phyloP scores from a whole-genome alignment of 2,113 vertebrate species.

The Elgaria multicarinata region DNA sequence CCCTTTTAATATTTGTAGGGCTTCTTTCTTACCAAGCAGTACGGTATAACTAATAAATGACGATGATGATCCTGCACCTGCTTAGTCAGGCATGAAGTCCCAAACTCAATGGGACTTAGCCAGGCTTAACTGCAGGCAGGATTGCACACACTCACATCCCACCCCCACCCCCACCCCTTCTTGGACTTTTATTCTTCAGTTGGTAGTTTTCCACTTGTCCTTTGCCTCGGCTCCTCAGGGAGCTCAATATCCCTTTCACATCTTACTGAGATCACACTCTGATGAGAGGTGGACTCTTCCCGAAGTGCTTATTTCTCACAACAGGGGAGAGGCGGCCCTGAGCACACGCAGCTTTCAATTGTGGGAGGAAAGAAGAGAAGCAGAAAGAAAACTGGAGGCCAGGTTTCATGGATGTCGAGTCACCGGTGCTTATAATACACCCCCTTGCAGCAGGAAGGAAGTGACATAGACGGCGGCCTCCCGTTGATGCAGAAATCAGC shows the following conservation, averaged over 20 bases:
- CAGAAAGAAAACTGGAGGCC: constrained; percentile 28
- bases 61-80: not conserved
- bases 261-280: constrained; percentile 31
- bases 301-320: constrained; percentile 65
- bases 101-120: not conserved
- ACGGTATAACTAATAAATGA: not conserved
- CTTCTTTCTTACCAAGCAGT: not conserved
- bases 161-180: not conserved
- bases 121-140: not conserved
- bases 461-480: constrained; percentile 46
- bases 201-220: constrained; percentile 46
- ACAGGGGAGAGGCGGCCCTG: constrained; percentile 51
- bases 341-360: constrained; percentile 50
- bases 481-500: constrained; percentile 36
- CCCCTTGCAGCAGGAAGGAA: constrained; percentile 50
- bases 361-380: not conserved
- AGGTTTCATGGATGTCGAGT: constrained; percentile 28
- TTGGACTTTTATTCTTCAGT: constrained; percentile 36
- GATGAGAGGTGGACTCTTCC: constrained; percentile 63
- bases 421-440: constrained; percentile 40
- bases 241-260: constrained; percentile 52
- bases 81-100: not conserved
- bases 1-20: not conserved
- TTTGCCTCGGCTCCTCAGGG: constrained; percentile 55
- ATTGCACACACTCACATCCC: too few relatives aligned